Base-by-base conservation (phyloP, 2,888 invertebrate genomes). In the Atethmia centrago region DNA sequence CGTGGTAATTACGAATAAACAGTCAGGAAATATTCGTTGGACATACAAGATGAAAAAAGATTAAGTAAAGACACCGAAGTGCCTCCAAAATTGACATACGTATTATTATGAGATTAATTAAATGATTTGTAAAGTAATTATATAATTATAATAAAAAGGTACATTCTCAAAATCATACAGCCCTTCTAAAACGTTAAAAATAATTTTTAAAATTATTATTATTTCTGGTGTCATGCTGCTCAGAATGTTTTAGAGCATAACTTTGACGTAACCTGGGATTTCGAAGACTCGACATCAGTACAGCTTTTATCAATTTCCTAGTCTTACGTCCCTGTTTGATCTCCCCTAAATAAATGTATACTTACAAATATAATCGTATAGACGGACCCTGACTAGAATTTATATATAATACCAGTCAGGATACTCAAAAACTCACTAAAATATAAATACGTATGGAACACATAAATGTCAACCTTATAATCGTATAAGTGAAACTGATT, bases 11-110 rank as follows among this genome's bases (percentile, higher is more conserved):
- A 73, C 51, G 40, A 21, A 67, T 2, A 40, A 28, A 78, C 64
- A 73, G 71, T 36, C 70, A 61, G 74, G 55, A 9, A 51, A 76
- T 74, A 81, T 83, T 72, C 68, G 74, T 77, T 66, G 40, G 12
- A 64, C 49, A 70, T 56, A 55, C 42, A 59, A 74, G 5, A 47
- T 53, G 5, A 25, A n/a, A 31, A 49, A 40, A 55, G 0, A 1
- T 10, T 31, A 19, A 45, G 4, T 47, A 25, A 16, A 16, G 7
- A 25, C 28, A 28, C 9, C 12, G 65, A 36, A 42, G 19, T 42
- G 14, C 14, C 0, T 36, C 62, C 14, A 8, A 67, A 45, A 61
- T 21, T 31, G 12, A 10, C 10, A 42, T 40, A 25, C 5, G 12
- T 40, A 47, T 47, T 49, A 49, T 12, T 10, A 42, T 45, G 25